Evolutionary conservation across 2,888 invertebrate species (phyloP), one percentile per base, ranked within the genome.

Genomic region (Melieria picta): DNA sequence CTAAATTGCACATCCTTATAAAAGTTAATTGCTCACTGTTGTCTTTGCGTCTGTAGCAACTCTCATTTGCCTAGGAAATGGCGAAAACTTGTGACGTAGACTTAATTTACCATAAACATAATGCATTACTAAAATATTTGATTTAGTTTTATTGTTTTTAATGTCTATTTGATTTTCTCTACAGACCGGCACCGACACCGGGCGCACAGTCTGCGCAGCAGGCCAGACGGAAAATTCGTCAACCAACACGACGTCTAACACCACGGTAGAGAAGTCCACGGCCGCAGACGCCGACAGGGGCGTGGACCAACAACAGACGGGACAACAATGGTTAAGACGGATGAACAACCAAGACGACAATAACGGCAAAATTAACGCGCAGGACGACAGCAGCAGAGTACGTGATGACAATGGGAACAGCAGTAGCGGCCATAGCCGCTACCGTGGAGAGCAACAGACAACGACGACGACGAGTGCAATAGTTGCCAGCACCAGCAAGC

Each of bases 231-330:
- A 87, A 86, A 75, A 82, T 83, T 65, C 83, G 86, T 57, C 73
- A 82, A 50, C 78, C 82, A 9, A 78, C 77, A 73, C 82, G 85
- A 71, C 83, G 87, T 69, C 77, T 80, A 72, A 83, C 84, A 76
- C 86, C 84, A 72, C 86, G 86, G 82, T 87, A 87, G 84, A 81
- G 75, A 74, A 71, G 72, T 72, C 69, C 76, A 73, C 85, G 77
- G 76, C 72, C 73, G 71, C 74, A 74, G 79, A 77, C 79, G 78
- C 77, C 77, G 72, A 65, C 60, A 71, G 65, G 66, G 76, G 77
- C 75, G 75, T 73, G 76, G 78, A 78, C 73, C 69, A 73, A 78
- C 69, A 74, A 77, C 77, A 74, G 75, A 75, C 73, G 65, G 70
- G 71, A 73, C 75, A 71, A 60, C 67, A 57, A 61, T 65, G 61